These are phyloP conservation scores for Ctenopoma kingsleyae DNA, from an alignment of 2,797 vertebrate species.

Conservation along the genomic window DNA sequence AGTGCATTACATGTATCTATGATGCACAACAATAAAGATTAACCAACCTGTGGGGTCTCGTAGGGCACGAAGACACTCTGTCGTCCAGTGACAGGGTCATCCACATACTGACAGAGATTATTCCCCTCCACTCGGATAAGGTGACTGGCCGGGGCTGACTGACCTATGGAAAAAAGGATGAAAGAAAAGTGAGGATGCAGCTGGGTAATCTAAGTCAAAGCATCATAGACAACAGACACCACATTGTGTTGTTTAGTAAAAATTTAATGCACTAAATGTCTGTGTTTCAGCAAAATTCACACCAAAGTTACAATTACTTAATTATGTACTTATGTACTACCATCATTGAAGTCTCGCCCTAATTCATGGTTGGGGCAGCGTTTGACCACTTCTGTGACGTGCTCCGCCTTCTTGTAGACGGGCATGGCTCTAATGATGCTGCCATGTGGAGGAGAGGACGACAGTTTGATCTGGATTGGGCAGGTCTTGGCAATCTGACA, in stretches of 20 bases:
- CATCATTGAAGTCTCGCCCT: conserved; percentile 95
- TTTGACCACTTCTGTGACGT: conserved; percentile 97
- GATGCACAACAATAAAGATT: neutral
- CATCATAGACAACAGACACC: neutral
- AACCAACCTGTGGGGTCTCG: conserved; percentile 93
- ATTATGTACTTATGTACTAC: conserved; percentile 72
- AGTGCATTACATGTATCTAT: neutral
- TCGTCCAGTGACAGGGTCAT: conserved; percentile 93
- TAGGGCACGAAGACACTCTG: conserved; percentile 97
- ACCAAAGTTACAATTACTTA: neutral
- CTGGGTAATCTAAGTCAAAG: neutral
- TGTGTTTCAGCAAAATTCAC: neutral
- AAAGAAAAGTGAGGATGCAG: neutral
- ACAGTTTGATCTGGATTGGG: conserved; percentile 97
- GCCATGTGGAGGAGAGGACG: conserved; percentile 89
- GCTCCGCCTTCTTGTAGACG: conserved; percentile 97
- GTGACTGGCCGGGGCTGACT: conserved; percentile 95
- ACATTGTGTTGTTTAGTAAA: neutral
- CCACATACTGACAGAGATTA: conserved; percentile 95
- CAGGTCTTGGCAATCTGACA: conserved; percentile 99
- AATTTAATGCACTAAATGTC: neutral
- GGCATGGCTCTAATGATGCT: conserved; percentile 97
- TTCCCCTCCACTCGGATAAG: conserved; percentile 97
- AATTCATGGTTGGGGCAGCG: conserved; percentile 98
- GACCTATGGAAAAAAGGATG: conserved; percentile 82